A percentile compares a stretch with the other conserved stretches of the same genome.
Evolutionary conservation across 2,113 vertebrate genomes (phyloP).

Genomic region (Hemiscyllium ocellatum): DNA sequence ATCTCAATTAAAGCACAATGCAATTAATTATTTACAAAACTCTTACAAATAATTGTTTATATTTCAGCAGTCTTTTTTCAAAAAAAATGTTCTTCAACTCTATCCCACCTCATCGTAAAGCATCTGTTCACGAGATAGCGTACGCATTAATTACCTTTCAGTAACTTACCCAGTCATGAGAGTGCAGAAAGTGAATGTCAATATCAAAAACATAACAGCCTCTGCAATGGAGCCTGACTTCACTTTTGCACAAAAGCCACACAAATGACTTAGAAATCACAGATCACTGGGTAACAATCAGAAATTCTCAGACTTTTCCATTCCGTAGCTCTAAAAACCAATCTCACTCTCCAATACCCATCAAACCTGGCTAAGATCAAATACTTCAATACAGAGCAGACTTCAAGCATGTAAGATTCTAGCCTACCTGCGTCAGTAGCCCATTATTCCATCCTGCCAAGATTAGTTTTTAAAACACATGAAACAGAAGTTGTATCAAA

Average conservation of each 20-base stretch:
- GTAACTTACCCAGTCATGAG: neutral
- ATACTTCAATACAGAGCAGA: neutral
- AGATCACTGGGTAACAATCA: neutral
- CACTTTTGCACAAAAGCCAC: neutral
- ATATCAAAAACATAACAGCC: neutral
- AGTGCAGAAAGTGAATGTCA: neutral
- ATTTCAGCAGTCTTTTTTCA: neutral
- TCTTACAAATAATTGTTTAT: neutral
- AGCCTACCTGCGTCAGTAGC: neutral
- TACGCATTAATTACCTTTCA: neutral
- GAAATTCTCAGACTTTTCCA: neutral
- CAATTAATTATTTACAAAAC: neutral
- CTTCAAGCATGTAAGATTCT: neutral
- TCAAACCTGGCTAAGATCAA: neutral
- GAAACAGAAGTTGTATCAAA: neutral
- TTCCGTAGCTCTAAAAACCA: neutral
- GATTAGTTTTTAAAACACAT: neutral
- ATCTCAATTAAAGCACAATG: neutral
- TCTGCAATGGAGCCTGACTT: neutral
- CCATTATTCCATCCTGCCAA: neutral
- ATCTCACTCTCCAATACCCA: neutral
- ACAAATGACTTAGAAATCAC: neutral
- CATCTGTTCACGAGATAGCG: neutral
- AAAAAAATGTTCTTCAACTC: neutral
- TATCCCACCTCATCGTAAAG: neutral